These are phyloP conservation scores for Chaetodon trifasciatus DNA, from an alignment of 2,797 vertebrate genomes.

Conservation along the genomic window DNA sequence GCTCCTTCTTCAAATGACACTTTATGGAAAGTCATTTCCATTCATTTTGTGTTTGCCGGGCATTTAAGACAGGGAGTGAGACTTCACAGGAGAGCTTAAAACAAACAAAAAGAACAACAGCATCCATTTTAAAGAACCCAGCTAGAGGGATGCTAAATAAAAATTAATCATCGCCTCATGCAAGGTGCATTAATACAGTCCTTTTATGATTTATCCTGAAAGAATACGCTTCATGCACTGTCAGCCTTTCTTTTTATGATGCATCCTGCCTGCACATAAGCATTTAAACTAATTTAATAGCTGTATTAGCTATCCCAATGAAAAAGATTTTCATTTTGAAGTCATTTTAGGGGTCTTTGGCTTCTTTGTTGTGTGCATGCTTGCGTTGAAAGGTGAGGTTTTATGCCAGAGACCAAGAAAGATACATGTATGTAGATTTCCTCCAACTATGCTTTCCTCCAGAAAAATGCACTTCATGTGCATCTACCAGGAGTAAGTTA, in stretches of 20 bases:
- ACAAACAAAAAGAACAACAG: conserved; percentile 41
- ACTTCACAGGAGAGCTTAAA: conserved; percentile 50
- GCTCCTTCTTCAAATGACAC: conserved; percentile 53
- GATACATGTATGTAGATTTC: background rate
- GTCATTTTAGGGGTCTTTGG: background rate
- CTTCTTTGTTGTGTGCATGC: background rate
- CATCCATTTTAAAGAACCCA: conserved; percentile 40
- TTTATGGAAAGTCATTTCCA: conserved; percentile 67
- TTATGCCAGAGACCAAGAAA: background rate
- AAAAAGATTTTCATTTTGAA: background rate
- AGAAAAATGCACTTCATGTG: background rate
- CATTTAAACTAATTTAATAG: conserved; percentile 17
- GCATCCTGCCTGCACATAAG: background rate
- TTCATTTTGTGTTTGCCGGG: conserved; percentile 51
- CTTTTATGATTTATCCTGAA: conserved; percentile 44
- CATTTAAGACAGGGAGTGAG: conserved; percentile 21
- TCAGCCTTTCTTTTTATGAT: conserved; percentile 12
- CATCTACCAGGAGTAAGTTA: background rate
- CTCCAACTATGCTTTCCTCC: too few relatives aligned
- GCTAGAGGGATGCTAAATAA: conserved; percentile 34
- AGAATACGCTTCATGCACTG: background rate
- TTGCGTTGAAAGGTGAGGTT: background rate
- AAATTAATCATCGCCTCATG: conserved; percentile 33
- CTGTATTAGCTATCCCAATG: background rate
- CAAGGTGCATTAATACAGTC: background rate